Evolutionary conservation across 2,888 invertebrate species (phyloP).

Genomic region (Ophioninae sp.): DNA sequence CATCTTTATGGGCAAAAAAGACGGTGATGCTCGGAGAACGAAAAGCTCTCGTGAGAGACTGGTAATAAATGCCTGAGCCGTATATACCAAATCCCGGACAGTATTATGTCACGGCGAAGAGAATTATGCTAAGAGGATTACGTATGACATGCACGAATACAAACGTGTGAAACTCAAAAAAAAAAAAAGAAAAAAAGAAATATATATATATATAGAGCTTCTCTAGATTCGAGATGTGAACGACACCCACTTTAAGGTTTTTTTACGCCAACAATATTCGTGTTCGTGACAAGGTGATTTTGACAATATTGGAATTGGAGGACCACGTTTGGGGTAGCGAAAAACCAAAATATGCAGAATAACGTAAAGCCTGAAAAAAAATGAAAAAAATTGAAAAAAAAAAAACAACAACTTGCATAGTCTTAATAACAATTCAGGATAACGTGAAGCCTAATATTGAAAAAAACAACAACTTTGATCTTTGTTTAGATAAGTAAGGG

Average conservation of each 20-base stretch:
- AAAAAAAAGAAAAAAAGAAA: constrained; percentile 11
- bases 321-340: not conserved
- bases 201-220: constrained; percentile 11
- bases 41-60: constrained; percentile 55
- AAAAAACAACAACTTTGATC: no score
- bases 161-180: constrained; percentile 40
- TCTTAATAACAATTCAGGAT: no score
- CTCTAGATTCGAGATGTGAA: constrained; percentile 21
- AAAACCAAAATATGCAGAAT: not conserved
- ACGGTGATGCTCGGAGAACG: constrained; percentile 45
- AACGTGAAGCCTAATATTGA: not conserved
- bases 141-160: constrained; percentile 54
- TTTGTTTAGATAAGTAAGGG: no score
- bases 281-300: not conserved
- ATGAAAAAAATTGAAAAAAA: no score
- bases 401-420: no score
- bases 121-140: constrained; percentile 62
- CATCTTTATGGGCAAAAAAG: constrained; percentile 43
- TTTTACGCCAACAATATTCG: constrained; percentile 1
- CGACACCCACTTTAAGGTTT: constrained; percentile 36
- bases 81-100: constrained; percentile 50
- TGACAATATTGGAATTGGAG: not conserved
- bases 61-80: constrained; percentile 51
- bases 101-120: constrained; percentile 59
- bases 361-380: not conserved